Evolutionary conservation across 2,888 invertebrate species (phyloP).

Genomic region (Nineta flava): DNA sequence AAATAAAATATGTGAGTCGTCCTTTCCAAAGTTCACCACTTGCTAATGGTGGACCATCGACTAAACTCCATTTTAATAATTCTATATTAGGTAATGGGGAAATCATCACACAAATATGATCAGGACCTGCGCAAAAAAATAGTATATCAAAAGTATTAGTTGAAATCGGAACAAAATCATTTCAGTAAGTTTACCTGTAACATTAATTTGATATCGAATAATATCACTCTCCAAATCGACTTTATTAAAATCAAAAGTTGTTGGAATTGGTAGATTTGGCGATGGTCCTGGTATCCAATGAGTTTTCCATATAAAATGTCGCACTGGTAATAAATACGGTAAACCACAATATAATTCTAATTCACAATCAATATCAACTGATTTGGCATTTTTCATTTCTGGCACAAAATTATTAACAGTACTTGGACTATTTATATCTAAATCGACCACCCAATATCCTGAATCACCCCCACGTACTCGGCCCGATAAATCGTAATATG

Average conservation of each 20-base stretch:
- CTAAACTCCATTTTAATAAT: constrained; percentile 39
- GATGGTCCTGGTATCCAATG: constrained; percentile 40
- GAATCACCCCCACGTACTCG: constrained; percentile 30
- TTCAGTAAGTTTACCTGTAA: constrained; percentile 26
- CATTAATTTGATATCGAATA: constrained; percentile 29
- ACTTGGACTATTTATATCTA: constrained; percentile 57
- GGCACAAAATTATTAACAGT: constrained; percentile 38
- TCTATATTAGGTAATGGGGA: constrained; percentile 39
- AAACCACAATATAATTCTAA: constrained; percentile 57
- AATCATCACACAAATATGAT: constrained; percentile 48
- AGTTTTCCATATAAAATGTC: constrained; percentile 46
- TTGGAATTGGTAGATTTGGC: constrained; percentile 31
- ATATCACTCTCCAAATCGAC: constrained; percentile 24
- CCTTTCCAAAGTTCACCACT: constrained; percentile 35
- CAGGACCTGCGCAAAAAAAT: constrained; percentile 35
- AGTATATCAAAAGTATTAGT: neutral
- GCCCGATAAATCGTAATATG: constrained; percentile 35
- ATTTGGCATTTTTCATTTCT: constrained; percentile 29
- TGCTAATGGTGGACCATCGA: constrained; percentile 34
- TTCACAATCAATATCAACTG: constrained; percentile 38
- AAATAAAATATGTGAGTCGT: constrained; percentile 48
- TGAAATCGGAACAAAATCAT: neutral
- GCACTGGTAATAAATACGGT: constrained; percentile 64
- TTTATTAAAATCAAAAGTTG: constrained; percentile 30
- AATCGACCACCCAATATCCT: constrained; percentile 56